These are phyloP conservation scores for Gadus macrocephalus DNA, from an alignment of 2,113 vertebrate species.

Conservation along the genomic window DNA sequence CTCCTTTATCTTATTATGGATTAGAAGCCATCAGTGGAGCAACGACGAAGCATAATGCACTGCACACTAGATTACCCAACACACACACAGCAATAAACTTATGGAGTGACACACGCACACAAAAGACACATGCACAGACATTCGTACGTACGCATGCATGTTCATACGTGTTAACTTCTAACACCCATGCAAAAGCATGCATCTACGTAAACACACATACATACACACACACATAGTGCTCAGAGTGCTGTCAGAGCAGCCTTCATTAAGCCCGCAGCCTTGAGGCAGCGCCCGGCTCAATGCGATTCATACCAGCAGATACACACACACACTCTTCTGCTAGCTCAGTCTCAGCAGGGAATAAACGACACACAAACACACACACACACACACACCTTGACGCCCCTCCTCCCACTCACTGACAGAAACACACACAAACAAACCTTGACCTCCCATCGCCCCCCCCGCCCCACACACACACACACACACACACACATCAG, in stretches of 20 bases:
- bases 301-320: conserved; percentile 47
- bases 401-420: conserved; percentile 35
- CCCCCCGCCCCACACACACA: conserved; percentile 12
- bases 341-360: conserved; percentile 29
- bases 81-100: not conserved
- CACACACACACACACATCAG: conserved; percentile 33
- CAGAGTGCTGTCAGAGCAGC: conserved; percentile 18
- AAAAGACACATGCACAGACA: not conserved
- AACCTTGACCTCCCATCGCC: too few species aligned
- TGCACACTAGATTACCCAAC: not conserved
- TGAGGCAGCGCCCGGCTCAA: conserved; percentile 49
- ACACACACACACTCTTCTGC: conserved; percentile 26
- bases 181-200: conserved; percentile 4
- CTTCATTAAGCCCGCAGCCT: conserved; percentile 39
- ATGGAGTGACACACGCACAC: not conserved
- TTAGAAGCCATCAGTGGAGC: conserved; percentile 3
- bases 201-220: not conserved
- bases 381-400: conserved; percentile 35
- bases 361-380: conserved; percentile 8
- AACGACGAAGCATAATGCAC: conserved; percentile 8
- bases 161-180: conserved; percentile 1
- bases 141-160: not conserved
- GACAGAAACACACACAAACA: conserved; percentile 23
- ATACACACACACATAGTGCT: conserved; percentile 9
- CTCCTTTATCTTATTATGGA: conserved; percentile 4